These are phyloP conservation scores for Drosophila athabasca DNA, from an alignment of 1,140 invertebrate species.

Conservation along the genomic window DNA sequence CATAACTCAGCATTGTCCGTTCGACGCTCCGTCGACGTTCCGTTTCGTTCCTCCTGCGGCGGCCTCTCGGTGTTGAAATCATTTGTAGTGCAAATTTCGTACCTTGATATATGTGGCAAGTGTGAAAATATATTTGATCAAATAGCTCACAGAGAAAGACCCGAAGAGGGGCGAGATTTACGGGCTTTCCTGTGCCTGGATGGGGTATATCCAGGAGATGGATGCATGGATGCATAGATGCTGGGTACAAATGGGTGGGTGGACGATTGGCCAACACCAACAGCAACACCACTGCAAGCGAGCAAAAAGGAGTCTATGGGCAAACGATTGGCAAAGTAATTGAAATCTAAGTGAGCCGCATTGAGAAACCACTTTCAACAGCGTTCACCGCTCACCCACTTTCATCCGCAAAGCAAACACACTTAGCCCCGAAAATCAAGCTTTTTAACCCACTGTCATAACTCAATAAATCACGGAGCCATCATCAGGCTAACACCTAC, in stretches of 20 bases:
- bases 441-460: constrained; percentile 70
- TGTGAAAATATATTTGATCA: constrained; percentile 82
- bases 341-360: constrained; percentile 15
- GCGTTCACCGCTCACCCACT: constrained; percentile 43
- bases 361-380: constrained; percentile 10
- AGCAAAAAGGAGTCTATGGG: constrained; percentile 35
- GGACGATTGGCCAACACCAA: constrained; percentile 12
- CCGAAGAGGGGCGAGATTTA: constrained; percentile 46
- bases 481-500: constrained; percentile 71
- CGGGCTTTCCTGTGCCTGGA: constrained; percentile 22
- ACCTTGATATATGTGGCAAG: constrained; percentile 81
- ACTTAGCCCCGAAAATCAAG: constrained; percentile 61
- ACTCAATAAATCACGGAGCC: constrained; percentile 72
- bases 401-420: constrained; percentile 66
- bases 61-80: constrained; percentile 80
- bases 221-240: not conserved
- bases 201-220: not conserved
- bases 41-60: constrained; percentile 38
- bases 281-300: not conserved
- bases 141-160: constrained; percentile 56
- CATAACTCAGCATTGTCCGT: constrained; percentile 70
- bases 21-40: too few relatives aligned
- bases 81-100: constrained; percentile 82
- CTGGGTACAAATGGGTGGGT: constrained; percentile 19
- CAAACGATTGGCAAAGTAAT: constrained; percentile 31